Evolutionary conservation across 2,797 vertebrate species (phyloP), one percentile per base, ranked within the genome.

Genomic region (Mormyrops boulengeri): DNA sequence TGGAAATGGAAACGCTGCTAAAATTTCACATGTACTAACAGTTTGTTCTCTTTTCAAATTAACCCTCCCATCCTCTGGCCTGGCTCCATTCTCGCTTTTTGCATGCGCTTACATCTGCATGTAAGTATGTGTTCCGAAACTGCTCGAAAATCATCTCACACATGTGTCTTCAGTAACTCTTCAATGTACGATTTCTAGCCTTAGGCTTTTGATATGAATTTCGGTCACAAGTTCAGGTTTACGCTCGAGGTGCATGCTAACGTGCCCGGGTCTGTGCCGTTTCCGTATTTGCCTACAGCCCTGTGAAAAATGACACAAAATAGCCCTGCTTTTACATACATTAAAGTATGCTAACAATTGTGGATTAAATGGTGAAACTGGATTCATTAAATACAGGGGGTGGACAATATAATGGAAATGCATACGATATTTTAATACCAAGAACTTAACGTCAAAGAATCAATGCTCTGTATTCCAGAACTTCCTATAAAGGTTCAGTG

Each of bases 81-180:
- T 90, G 94, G 91, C 94, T 92, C 94, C 93, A 91, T 94, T 93
- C 93, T 96, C 91, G 90, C 95, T 94, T 77, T 47, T 93, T 96
- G 94, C 95, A 95, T 93, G 91, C 94, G 93, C 91, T 92, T 90
- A 89, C 92, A 88, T 89, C 88, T 87, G 91, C 91, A 88, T 95
- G 96, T 97, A 96, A 97, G 96, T 96, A 96, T 93, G 91, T 91
- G 88, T 90, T 53, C 26, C 38, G 11, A 41, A 53, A 19, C 86
- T 60, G 84, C 34, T 30, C 52, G 7, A 41, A 60, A 14, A 49
- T 66, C 88, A n/a, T 62, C 47, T 30, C 55, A 85, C 55, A 85
- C 47, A 1, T 86, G 8, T 69, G 82, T 34, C 26, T 57, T 41
- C 50, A 22, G 88, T 60, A 19, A 52, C 80, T 19, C 6, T 22